Conservation (phyloP, 2,888 invertebrate genomes). For the Eucera pruinosa region DNA sequence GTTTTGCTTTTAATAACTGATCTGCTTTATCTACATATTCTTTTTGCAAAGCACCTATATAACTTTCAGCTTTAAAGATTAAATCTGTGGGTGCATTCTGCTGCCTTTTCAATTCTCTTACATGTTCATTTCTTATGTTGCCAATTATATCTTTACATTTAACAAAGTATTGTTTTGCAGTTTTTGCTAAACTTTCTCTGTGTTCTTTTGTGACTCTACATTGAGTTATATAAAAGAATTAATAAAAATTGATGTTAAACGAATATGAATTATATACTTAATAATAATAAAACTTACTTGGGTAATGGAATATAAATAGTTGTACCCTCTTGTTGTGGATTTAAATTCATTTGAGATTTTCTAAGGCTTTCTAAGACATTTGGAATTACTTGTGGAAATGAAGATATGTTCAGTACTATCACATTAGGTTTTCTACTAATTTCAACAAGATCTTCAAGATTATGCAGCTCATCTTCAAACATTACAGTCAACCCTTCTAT, state of each 20-base stretch:
- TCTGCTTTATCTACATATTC: constrained; percentile 88
- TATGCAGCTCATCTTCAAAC: constrained; percentile 92
- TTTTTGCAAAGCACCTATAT: constrained; percentile 89
- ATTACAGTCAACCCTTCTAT: constrained; percentile 91
- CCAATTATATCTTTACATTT: constrained; percentile 92
- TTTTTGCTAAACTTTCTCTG: constrained; percentile 94
- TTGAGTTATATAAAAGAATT: constrained; percentile 30
- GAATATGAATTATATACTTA: constrained; percentile 41
- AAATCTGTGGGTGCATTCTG: constrained; percentile 90
- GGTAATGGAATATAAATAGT: constrained; percentile 95
- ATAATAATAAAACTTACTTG: constrained; percentile 86
- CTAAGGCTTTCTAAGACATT: constrained; percentile 90
- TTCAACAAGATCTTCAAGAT: constrained; percentile 94
- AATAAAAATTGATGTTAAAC: no score
- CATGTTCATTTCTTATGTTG: constrained; percentile 90
- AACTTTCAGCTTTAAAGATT: constrained; percentile 88
- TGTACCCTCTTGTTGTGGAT: constrained; percentile 97
- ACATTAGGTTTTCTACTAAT: constrained; percentile 94
- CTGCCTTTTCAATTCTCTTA: constrained; percentile 90
- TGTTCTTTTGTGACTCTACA: constrained; percentile 96
- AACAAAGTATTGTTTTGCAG: constrained; percentile 92
- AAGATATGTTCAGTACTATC: constrained; percentile 92
- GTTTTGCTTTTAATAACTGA: constrained; percentile 88
- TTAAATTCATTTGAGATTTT: constrained; percentile 94
- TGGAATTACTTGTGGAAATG: constrained; percentile 94